phyloP scores from a whole-genome alignment of 2,797 vertebrate genomes.

The Sparidentex hasta region DNA sequence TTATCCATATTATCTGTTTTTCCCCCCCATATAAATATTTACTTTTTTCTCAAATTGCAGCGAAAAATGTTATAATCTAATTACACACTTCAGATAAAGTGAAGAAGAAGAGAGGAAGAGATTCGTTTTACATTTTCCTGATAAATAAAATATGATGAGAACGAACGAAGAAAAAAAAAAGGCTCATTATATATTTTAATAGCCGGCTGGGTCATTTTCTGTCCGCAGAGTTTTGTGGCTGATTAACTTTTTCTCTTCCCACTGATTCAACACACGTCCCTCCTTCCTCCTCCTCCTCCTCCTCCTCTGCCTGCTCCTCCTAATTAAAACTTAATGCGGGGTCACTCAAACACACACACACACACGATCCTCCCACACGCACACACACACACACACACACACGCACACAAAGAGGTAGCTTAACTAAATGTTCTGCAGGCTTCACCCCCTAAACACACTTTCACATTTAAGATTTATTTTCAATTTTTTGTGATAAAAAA shows the following conservation, averaged over 20 bases:
- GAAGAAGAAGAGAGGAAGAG: not conserved
- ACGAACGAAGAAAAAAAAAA: not conserved
- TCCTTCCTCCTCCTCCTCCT: too few relatives aligned
- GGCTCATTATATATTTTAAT: constrained; percentile 45
- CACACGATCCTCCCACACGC: constrained; percentile 23
- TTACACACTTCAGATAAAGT: too few relatives aligned
- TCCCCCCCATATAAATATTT: not conserved
- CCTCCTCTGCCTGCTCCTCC: constrained; percentile 72
- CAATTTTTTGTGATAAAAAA: not conserved
- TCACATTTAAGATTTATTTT: not conserved
- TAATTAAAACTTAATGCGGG: constrained; percentile 94
- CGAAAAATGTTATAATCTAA: too few relatives aligned
- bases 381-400: constrained; percentile 16
- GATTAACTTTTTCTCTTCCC: constrained; percentile 56
- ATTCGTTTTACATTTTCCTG: constrained; percentile 17
- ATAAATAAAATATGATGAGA: constrained; percentile 38
- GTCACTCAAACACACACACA: constrained; percentile 81
- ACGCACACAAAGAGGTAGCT: not conserved
- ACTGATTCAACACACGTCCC: constrained; percentile 87
- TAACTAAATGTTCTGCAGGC: not conserved
- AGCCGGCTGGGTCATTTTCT: constrained; percentile 20
- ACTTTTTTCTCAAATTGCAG: not conserved
- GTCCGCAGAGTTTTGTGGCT: constrained; percentile 38
- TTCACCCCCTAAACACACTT: not conserved
- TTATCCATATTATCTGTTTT: not conserved